A percentile compares a stretch with the other conserved stretches of the same genome.
These are phyloP conservation scores for Tiliqua scincoides DNA, from an alignment of 2,113 vertebrate species.

Conservation along the genomic window DNA sequence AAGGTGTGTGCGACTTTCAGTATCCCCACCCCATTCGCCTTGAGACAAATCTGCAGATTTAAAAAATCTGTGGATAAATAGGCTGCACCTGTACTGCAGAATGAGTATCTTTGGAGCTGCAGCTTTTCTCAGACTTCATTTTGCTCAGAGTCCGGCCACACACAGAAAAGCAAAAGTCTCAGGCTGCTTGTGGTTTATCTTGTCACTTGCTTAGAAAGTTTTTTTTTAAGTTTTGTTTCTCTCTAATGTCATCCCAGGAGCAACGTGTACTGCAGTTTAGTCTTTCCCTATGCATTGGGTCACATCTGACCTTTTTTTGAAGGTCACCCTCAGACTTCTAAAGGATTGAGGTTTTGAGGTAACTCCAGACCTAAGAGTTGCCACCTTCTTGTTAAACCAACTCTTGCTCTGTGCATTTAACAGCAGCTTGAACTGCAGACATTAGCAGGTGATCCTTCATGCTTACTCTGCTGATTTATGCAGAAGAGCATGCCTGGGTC, in stretches of 20 bases:
- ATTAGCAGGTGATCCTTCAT: not conserved
- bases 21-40: too few species aligned
- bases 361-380: not conserved
- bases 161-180: not conserved
- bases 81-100: too few species aligned
- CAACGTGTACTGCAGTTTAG: not conserved
- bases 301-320: not conserved
- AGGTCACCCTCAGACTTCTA: not conserved
- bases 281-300: not conserved
- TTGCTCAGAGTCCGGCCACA: not conserved
- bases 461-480: not conserved
- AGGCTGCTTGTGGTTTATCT: not conserved
- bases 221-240: not conserved
- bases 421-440: not conserved
- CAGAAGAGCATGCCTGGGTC: not conserved
- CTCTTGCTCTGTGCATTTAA: not conserved
- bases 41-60: too few species aligned
- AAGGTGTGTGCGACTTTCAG: too few species aligned
- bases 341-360: not conserved
- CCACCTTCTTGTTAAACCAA: not conserved
- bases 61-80: too few species aligned
- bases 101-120: not conserved
- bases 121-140: not conserved
- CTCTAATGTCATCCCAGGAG: not conserved
- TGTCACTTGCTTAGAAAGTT: not conserved